Base-by-base conservation (phyloP, 2,888 invertebrate genomes). In the Suillia variegata region DNA sequence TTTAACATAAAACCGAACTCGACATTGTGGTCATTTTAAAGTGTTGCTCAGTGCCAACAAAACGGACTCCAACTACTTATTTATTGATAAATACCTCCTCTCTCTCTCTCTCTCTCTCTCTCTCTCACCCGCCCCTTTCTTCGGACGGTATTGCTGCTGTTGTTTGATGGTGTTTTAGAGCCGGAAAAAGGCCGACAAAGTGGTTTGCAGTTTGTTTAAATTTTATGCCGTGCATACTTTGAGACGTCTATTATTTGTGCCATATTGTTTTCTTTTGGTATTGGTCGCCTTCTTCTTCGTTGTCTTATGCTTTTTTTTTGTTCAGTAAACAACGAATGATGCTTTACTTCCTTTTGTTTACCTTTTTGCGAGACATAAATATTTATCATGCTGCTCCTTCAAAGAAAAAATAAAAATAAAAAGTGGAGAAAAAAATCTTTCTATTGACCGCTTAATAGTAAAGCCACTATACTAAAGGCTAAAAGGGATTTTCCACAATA, bases 281-380 rank as follows among this genome's bases (percentile, higher is more conserved):
- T n/a, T n/a, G n/a, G n/a, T n/a, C n/a, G n/a, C n/a, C n/a, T n/a
- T n/a, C n/a, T n/a, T n/a, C n/a, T n/a, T n/a, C n/a, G n/a, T n/a
- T n/a, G n/a, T n/a, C n/a, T n/a, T n/a, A n/a, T n/a, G n/a, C n/a
- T n/a, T n/a, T n/a, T n/a, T n/a, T n/a, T n/a, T n/a, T n/a, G n/a
- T n/a, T n/a, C n/a, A 12, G 33, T 22, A 56, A 56, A 56, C 34
- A 56, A 47, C 45, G 47, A 45, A 45, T 54, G 38, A 18, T 26
- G 26, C 26, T 26, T 42, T 52, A 15, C 38, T 31, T 31, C 26
- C 38, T 53, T 62, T 59, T 59, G 56, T 62, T 62, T 62, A 58
- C 56, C 51, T 54, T 62, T 55, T 56, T 18, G 33, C 50, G n/a
- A 59, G 59, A 59, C 62, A 56, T 62, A 62, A 59, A 62, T 62